A percentile compares a stretch with the other conserved stretches of the same genome.
phyloP scores from a whole-genome alignment of 2,888 invertebrate species.

The Saturnia japonica region DNA sequence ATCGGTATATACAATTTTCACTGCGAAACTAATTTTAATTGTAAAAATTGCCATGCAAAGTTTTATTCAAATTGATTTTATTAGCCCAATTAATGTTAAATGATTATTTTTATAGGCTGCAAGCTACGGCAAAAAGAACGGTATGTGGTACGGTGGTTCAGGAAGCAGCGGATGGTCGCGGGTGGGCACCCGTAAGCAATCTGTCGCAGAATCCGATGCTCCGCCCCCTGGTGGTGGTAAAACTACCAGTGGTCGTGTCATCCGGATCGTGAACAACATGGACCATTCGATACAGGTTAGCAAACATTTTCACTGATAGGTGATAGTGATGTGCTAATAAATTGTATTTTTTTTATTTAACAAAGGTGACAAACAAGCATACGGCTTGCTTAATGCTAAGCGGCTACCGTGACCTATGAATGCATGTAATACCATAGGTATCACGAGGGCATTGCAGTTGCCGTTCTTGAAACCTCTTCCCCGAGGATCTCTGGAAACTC shows the following conservation, averaged over 20 bases:
- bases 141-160: constrained; percentile 89
- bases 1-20: background rate
- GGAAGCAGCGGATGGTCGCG: constrained; percentile 88
- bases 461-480: too few species aligned
- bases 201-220: constrained; percentile 90
- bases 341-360: too few species aligned
- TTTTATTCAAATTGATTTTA: background rate
- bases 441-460: too few species aligned
- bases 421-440: too few species aligned
- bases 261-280: constrained; percentile 96
- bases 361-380: too few species aligned
- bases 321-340: background rate
- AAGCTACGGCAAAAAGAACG: constrained; percentile 95
- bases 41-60: background rate
- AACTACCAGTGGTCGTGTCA: constrained; percentile 91
- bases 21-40: background rate
- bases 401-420: too few species aligned
- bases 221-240: constrained; percentile 88
- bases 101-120: constrained; percentile 84
- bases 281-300: constrained; percentile 94
- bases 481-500: too few species aligned
- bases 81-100: background rate
- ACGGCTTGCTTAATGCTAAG: too few species aligned
- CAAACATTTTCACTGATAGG: background rate
- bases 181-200: constrained; percentile 89